phyloP scores from a whole-genome alignment of 2,888 invertebrate genomes.

The Watsonalla cultraria region DNA sequence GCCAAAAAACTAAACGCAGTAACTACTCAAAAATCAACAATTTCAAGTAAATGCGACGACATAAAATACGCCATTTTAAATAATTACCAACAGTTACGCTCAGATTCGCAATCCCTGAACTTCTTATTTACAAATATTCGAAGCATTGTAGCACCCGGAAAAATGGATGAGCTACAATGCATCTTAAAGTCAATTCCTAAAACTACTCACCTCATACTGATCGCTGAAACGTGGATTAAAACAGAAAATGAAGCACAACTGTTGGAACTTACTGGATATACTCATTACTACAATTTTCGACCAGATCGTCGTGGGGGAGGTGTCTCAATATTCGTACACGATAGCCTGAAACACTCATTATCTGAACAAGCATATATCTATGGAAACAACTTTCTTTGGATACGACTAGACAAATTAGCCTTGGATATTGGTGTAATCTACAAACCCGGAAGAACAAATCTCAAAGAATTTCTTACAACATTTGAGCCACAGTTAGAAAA shows the following conservation, averaged over 20 bases:
- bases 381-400: background rate
- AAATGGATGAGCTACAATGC: too few species aligned
- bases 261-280: slow-evolving; percentile 5
- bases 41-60: too few species aligned
- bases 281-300: slow-evolving; percentile 7
- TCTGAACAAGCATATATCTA: background rate
- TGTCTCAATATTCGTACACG: slow-evolving; percentile 9
- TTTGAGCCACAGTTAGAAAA: background rate
- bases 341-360: background rate
- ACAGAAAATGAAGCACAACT: slow-evolving; percentile 6
- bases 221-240: slow-evolving; percentile 10
- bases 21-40: too few species aligned
- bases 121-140: too few species aligned
- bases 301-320: slow-evolving; percentile 5
- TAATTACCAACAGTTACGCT: too few species aligned
- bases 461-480: background rate
- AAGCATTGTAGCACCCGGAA: too few species aligned
- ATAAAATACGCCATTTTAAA: too few species aligned
- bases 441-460: background rate
- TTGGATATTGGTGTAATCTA: background rate
- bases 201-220: too few species aligned
- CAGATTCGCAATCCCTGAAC: too few species aligned
- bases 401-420: background rate
- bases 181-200: too few species aligned
- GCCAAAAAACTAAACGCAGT: too few species aligned